These are phyloP conservation scores for Rhinatrema bivittatum DNA, from an alignment of 2,797 vertebrate species.

Conservation along the genomic window DNA sequence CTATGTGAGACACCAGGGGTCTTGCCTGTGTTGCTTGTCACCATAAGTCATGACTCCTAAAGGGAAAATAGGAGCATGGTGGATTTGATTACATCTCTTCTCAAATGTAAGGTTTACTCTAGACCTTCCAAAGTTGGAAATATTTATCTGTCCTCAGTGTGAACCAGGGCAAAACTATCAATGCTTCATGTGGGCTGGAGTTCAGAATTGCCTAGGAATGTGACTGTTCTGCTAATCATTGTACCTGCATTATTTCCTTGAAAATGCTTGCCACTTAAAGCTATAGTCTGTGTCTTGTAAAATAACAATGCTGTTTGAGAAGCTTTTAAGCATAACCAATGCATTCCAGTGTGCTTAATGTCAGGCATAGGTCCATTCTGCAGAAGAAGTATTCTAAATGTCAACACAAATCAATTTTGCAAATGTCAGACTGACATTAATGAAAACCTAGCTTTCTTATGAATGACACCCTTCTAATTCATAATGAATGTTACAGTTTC, in stretches of 20 bases:
- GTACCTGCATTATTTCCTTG: not conserved
- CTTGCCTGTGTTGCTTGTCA: too few species aligned
- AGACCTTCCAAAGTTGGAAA: not conserved
- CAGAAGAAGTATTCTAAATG: constrained; percentile 48
- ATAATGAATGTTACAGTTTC: constrained; percentile 16
- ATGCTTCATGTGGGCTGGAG: not conserved
- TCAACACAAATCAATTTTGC: constrained; percentile 59
- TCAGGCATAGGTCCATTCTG: constrained; percentile 33
- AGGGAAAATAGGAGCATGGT: too few species aligned
- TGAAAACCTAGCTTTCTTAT: constrained; percentile 32
- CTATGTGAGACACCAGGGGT: too few species aligned
- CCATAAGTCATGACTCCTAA: too few species aligned
- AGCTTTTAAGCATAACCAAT: constrained; percentile 38
- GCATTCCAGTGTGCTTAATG: constrained; percentile 48
- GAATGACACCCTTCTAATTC: constrained; percentile 26
- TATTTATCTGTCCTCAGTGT: constrained; percentile 3
- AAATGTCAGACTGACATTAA: constrained; percentile 47
- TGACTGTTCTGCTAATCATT: not conserved
- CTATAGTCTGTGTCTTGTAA: constrained; percentile 8
- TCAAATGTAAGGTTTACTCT: too few species aligned
- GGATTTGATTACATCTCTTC: too few species aligned
- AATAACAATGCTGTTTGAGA: constrained; percentile 24
- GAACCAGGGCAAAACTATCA: not conserved
- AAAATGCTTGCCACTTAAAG: constrained; percentile 5
- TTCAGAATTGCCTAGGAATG: not conserved